These are phyloP conservation scores for Harpalus rufipes DNA, from an alignment of 2,888 invertebrate species.

Conservation along the genomic window DNA sequence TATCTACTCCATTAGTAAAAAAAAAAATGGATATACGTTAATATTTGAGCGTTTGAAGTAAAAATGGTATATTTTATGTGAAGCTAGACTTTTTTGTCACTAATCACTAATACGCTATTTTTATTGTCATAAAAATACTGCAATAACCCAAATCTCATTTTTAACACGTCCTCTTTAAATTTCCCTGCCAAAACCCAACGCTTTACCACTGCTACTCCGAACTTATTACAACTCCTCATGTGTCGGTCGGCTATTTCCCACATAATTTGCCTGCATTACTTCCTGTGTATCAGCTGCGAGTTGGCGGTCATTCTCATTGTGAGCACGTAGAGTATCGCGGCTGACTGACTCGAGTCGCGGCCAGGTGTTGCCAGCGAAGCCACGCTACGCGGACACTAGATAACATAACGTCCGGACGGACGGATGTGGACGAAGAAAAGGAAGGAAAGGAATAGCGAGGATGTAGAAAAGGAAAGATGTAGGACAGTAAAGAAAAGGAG, in stretches of 20 bases:
- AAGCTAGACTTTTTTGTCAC: too few species aligned
- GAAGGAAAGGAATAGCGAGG: background rate
- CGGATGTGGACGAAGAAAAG: background rate
- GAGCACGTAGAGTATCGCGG: constrained; percentile 11
- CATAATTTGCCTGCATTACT: background rate
- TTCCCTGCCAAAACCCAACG: too few species aligned
- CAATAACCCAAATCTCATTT: too few species aligned
- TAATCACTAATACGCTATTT: too few species aligned
- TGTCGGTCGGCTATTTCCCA: background rate
- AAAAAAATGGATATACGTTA: too few species aligned
- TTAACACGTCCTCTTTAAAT: too few species aligned
- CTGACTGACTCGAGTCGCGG: background rate
- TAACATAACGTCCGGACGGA: background rate
- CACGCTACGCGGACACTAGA: background rate
- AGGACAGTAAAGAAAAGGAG: background rate
- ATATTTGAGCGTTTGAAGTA: too few species aligned
- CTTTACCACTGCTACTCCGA: too few species aligned
- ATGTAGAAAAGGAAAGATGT: background rate
- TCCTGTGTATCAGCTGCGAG: constrained; percentile 4
- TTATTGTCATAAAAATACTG: too few species aligned
- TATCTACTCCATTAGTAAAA: too few species aligned
- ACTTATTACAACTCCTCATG: background rate
- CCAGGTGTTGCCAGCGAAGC: constrained; percentile 13
- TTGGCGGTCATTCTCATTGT: constrained; percentile 34
- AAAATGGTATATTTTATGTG: too few species aligned